These are phyloP conservation scores for Brachyrhaphis roseni DNA, from an alignment of 2,797 vertebrate species.

Conservation along the genomic window DNA sequence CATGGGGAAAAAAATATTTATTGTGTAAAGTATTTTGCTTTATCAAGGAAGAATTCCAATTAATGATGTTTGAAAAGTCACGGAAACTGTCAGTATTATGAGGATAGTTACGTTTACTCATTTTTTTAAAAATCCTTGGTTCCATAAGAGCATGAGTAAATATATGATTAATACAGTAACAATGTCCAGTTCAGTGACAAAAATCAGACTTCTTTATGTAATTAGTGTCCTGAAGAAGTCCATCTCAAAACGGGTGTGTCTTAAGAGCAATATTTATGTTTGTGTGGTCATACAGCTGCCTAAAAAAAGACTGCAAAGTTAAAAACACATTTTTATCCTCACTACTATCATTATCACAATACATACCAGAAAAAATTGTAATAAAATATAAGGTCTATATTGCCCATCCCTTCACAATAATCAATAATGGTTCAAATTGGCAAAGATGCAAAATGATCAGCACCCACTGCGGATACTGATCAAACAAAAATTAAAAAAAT, in stretches of 20 bases:
- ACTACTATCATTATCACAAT: neutral
- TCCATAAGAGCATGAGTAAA: neutral
- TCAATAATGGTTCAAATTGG: neutral
- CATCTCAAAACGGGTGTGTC: neutral
- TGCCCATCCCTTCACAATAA: neutral
- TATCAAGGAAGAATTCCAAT: neutral
- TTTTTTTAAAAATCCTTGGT: neutral
- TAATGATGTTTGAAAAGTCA: neutral
- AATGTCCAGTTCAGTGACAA: neutral
- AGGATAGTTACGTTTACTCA: neutral
- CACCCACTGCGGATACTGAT: neutral
- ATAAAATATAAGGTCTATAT: neutral
- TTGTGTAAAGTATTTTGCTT: neutral
- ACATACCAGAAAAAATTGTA: neutral
- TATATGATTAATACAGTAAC: neutral
- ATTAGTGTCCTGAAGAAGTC: neutral
- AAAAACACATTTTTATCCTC: neutral
- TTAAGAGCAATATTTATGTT: neutral
- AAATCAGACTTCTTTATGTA: no score
- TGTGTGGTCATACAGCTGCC: neutral
- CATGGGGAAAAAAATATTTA: neutral
- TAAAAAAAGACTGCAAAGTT: neutral
- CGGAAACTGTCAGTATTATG: neutral
- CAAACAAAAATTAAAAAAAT: neutral
- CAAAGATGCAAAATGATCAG: neutral